A percentile compares a stretch with the other conserved stretches of the same genome.
phyloP scores from a whole-genome alignment of 2,797 vertebrate species.

The Arvicola amphibius region DNA sequence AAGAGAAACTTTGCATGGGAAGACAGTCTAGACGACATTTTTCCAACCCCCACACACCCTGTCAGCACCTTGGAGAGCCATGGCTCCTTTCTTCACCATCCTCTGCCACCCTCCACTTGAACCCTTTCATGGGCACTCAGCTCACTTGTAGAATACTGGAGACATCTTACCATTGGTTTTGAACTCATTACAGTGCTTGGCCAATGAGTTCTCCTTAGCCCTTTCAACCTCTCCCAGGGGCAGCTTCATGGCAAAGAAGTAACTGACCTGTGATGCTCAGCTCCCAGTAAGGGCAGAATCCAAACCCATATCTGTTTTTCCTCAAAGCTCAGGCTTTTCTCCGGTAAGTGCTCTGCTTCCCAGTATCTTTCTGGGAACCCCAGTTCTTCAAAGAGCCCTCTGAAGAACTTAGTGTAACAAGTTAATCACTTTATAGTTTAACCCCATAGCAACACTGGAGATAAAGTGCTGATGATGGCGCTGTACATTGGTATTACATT shows the following conservation, averaged over 20 bases:
- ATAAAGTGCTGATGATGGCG: background rate
- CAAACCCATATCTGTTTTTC: background rate
- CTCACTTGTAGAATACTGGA: background rate
- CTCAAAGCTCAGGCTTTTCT: background rate
- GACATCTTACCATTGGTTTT: background rate
- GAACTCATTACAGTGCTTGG: background rate
- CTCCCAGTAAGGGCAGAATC: background rate
- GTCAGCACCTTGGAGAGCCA: background rate
- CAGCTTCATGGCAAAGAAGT: background rate
- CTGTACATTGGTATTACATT: background rate
- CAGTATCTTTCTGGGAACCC: background rate
- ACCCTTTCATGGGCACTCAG: background rate
- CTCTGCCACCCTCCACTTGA: background rate
- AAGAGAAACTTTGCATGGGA: background rate
- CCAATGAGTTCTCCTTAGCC: background rate
- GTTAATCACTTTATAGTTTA: background rate
- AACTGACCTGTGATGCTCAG: background rate
- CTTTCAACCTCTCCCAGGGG: background rate
- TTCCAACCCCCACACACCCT: background rate
- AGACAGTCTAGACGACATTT: background rate
- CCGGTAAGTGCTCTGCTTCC: background rate
- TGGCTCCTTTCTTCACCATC: no score
- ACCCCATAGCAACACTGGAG: background rate
- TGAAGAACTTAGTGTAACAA: background rate
- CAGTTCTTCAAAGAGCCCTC: background rate